These are phyloP conservation scores for Babyrousa celebensis DNA, from an alignment of 2,797 vertebrate species.

Conservation along the genomic window DNA sequence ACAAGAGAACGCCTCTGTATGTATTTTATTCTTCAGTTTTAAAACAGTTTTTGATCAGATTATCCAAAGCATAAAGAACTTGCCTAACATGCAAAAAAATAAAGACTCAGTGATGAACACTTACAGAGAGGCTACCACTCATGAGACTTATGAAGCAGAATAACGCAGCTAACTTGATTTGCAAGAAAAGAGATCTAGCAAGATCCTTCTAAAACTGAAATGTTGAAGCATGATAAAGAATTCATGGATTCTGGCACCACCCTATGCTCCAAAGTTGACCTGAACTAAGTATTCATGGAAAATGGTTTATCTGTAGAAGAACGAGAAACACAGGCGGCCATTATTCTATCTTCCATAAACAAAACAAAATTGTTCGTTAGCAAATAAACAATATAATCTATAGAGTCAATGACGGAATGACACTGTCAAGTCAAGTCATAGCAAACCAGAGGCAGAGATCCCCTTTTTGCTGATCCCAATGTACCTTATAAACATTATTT, in stretches of 20 bases:
- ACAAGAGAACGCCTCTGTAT: not conserved
- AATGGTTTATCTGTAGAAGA: not conserved
- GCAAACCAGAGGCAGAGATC: not conserved
- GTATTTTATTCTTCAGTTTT: not conserved
- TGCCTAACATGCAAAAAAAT: not conserved
- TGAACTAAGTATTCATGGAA: not conserved
- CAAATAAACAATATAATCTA: not conserved
- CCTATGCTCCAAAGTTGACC: not conserved
- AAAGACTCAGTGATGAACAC: not conserved
- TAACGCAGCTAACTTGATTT: not conserved
- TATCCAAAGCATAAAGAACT: not conserved
- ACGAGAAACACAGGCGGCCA: not conserved
- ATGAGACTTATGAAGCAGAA: not conserved
- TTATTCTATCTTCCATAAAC: not conserved
- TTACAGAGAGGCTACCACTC: not conserved
- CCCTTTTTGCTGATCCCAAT: not conserved
- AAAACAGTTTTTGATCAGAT: not conserved
- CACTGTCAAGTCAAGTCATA: not conserved
- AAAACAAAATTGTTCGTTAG: not conserved
- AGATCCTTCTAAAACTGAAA: constrained; percentile 24
- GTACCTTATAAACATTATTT: not conserved
- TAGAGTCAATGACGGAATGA: not conserved
- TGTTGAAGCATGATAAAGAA: constrained; percentile 21
- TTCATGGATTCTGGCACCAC: not conserved
- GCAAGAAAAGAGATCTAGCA: not conserved